These are phyloP conservation scores for Perodicticus potto DNA, from an alignment of 2,797 vertebrate species.

Conservation along the genomic window DNA sequence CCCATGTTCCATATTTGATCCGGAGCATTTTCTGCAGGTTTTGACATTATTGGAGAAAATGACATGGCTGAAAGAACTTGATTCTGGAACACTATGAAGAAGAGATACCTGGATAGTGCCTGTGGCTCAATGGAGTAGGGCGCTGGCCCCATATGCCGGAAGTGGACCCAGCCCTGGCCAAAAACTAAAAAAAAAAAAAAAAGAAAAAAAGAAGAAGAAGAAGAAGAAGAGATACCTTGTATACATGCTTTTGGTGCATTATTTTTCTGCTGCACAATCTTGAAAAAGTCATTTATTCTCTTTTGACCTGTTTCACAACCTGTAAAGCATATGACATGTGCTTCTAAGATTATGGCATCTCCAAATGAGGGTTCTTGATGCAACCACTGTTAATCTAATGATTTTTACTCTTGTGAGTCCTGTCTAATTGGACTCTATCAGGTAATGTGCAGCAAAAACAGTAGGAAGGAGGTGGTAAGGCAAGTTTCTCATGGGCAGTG, in stretches of 20 bases:
- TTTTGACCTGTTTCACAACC: background rate
- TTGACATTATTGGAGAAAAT: slow-evolving; percentile 7
- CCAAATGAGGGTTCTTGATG: background rate
- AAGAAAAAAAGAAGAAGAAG: too few species aligned
- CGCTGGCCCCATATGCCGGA: too few species aligned
- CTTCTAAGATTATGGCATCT: background rate
- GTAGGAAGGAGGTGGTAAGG: background rate
- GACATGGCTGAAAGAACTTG: background rate
- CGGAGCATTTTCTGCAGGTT: background rate
- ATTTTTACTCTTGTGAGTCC: background rate
- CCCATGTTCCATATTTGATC: background rate
- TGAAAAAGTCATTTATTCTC: background rate
- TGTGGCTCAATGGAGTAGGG: too few species aligned
- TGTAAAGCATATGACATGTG: background rate
- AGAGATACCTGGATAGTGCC: background rate
- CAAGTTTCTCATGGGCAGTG: background rate
- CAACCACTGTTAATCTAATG: background rate
- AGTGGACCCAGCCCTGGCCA: too few species aligned
- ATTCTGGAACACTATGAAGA: background rate
- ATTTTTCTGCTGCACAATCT: background rate
- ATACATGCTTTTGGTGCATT: background rate
- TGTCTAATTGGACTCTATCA: background rate
- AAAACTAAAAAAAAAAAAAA: too few species aligned
- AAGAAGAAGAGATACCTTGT: background rate
- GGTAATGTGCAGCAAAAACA: background rate